phyloP scores from a whole-genome alignment of 2,113 vertebrate species.

The Dryoscopus gambensis region DNA sequence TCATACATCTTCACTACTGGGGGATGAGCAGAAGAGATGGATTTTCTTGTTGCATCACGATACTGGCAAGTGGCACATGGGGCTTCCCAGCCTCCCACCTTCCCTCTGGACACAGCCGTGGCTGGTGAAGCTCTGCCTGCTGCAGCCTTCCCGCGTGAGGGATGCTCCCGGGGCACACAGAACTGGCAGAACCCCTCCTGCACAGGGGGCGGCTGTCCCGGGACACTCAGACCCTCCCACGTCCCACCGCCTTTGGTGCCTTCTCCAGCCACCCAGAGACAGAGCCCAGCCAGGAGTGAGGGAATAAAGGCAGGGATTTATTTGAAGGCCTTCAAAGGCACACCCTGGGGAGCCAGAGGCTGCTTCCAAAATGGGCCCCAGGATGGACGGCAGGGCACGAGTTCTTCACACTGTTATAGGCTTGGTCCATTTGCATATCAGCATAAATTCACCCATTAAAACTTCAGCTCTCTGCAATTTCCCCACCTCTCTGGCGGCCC shows the following conservation, averaged over 20 bases:
- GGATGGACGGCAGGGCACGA: too few species aligned
- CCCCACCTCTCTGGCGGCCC: too few species aligned
- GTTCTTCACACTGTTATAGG: too few species aligned
- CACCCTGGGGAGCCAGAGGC: too few species aligned
- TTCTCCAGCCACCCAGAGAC: too few species aligned
- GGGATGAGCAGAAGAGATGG: not conserved
- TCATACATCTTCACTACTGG: accelerated
- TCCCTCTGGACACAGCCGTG: not conserved
- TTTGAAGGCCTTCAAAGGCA: too few species aligned
- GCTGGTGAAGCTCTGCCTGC: not conserved
- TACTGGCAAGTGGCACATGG: accelerated
- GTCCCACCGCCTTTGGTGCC: not conserved
- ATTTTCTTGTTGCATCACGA: not conserved
- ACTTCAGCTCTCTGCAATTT: too few species aligned
- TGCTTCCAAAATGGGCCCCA: too few species aligned
- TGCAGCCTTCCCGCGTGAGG: accelerated
- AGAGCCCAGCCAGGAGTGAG: too few species aligned
- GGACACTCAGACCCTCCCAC: not conserved
- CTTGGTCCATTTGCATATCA: too few species aligned
- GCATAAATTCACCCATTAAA: too few species aligned
- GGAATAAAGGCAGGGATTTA: too few species aligned
- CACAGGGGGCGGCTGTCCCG: not conserved
- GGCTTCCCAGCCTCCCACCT: accelerated
- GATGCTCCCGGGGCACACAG: not conserved
- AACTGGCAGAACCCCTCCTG: accelerated